Evolutionary conservation across 2,888 invertebrate genomes (phyloP).

Genomic region (Drosophila monieri): DNA sequence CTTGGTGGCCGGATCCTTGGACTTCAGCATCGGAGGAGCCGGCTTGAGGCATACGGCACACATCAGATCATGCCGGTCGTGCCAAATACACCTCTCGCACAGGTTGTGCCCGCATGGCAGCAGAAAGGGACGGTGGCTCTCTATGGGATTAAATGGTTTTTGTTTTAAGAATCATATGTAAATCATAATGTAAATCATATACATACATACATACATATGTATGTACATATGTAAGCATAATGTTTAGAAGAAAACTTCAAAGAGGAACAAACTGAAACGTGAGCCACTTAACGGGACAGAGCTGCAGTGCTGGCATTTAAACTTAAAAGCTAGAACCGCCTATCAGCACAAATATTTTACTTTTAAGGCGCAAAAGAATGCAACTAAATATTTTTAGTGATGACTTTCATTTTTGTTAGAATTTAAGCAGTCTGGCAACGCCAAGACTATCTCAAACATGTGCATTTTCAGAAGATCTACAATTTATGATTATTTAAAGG

Average conservation of each 20-base stretch:
- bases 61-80: conserved; percentile 57
- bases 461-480: background rate
- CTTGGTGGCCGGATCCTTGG: conserved; percentile 23
- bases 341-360: no score
- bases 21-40: conserved; percentile 46
- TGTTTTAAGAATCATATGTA: background rate
- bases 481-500: no score
- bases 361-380: no score
- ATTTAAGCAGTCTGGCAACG: background rate
- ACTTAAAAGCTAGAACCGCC: background rate
- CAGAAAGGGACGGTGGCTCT: conserved; percentile 85
- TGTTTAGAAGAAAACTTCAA: conserved; percentile 16
- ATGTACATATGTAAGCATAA: no score
- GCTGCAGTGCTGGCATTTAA: background rate
- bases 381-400: no score
- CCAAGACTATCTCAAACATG: background rate
- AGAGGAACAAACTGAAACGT: background rate
- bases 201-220: no score
- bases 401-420: no score
- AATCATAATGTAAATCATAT: no score
- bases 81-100: conserved; percentile 87
- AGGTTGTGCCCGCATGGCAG: conserved; percentile 88
- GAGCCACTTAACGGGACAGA: background rate
- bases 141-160: conserved; percentile 20
- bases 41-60: conserved; percentile 67